Percentiles rank a stretch among this genome's conserved stretches.
Evolutionary conservation across 1,140 invertebrate species (phyloP).

Genomic region (Aphaenogaster floridana): DNA sequence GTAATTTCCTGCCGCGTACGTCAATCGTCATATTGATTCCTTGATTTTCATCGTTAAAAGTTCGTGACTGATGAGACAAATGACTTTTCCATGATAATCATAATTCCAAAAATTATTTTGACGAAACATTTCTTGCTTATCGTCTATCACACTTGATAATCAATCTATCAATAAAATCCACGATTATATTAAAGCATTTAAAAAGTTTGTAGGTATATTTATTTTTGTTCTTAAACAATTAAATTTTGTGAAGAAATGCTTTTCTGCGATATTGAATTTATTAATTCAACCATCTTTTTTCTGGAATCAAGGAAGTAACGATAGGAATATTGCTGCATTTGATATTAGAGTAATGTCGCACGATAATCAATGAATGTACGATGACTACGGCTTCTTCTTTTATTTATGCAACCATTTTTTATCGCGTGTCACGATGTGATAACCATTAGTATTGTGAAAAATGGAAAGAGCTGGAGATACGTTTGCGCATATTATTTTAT

Average conservation of each 20-base stretch:
- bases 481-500: neutral
- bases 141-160: neutral
- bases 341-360: neutral
- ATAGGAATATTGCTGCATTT: neutral
- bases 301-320: neutral
- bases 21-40: conserved; percentile 33
- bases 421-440: neutral
- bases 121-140: neutral
- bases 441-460: neutral
- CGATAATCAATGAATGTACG: conserved; percentile 3
- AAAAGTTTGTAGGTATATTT: neutral
- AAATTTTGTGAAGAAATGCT: neutral
- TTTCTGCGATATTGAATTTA: conserved; percentile 1
- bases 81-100: neutral
- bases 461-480: neutral
- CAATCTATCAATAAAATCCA: neutral
- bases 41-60: neutral
- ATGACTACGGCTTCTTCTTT: conserved; percentile 3
- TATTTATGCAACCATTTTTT: conserved; percentile 21
- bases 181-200: neutral
- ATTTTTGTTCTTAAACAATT: neutral
- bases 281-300: neutral
- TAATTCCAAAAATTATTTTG: neutral
- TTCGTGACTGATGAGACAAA: neutral
- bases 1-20: conserved; percentile 10